Evolutionary conservation across 2,797 vertebrate genomes (phyloP), one percentile per base, ranked within the genome.

Genomic region (Amazona ochrocephala): DNA sequence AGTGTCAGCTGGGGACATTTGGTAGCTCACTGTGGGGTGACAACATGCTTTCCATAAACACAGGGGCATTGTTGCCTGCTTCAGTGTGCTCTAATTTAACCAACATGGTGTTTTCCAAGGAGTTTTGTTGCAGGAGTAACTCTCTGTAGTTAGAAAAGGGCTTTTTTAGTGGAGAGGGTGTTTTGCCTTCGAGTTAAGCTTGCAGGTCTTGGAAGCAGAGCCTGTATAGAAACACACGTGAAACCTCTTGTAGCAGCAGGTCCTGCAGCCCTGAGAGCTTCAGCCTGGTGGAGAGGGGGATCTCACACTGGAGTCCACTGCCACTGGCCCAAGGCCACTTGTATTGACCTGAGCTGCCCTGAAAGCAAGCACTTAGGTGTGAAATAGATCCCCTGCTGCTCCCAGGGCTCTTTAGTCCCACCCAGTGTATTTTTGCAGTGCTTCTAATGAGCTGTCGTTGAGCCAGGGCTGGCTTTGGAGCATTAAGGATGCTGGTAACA

Each of bases 371-470:
- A 42, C 50, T 62, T 85, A 96, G 91, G 94, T 94, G 92, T 83
- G 86, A 92, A 83, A 91, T 37, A 89, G 80, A 51, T 82, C 76
- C 87, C 13, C 53, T 27, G 65, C 72, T 16, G n/a, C 29, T 93
- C 78, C 89, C 76, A 64, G 75, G 64, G 44, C 84, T 91, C 50
- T 37, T 10, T 1, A 21, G 23, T 75, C 82, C 87, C 80, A 94
- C 94, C 73, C 84, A 39, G 50, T 8, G 75, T 68, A 68, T 68
- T 84, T 76, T 51, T 29, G 7, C 78, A 83, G 62, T 61, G 47
- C 41, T 62, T 91, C 76, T 93, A 89, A 90, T 27, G 89, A 95
- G 67, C 85, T 95, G 90, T 90, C 56, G 27, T 32, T 67, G 96
- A 94, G 90, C 94, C 68, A 16, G 87, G 87, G 70, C 78, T 91